phyloP scores from a whole-genome alignment of 2,888 invertebrate genomes.

The Odontocerum albicorne region DNA sequence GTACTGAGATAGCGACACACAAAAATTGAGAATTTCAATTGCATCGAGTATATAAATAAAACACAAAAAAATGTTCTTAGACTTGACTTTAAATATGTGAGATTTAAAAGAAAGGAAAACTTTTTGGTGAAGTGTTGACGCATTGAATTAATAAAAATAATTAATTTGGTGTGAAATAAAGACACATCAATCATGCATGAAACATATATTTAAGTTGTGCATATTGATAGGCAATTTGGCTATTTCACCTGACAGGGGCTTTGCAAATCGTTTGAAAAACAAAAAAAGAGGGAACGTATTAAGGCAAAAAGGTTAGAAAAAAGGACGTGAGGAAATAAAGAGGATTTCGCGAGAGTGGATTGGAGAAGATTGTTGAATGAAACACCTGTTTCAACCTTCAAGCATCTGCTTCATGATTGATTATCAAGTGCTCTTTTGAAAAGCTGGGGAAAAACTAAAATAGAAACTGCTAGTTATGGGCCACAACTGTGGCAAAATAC shows the following conservation, averaged over 20 bases:
- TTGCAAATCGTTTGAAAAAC: not conserved
- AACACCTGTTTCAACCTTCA: not conserved
- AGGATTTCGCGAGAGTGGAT: not conserved
- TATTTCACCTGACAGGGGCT: constrained; percentile 12
- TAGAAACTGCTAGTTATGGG: constrained; percentile 7
- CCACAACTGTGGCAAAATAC: constrained; percentile 20
- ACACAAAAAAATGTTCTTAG: too few relatives aligned
- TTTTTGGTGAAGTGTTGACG: too few relatives aligned
- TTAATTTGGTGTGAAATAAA: too few relatives aligned
- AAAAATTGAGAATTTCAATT: too few relatives aligned
- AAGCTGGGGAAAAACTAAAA: constrained; percentile 1
- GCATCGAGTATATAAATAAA: too few relatives aligned
- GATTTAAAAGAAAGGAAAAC: too few relatives aligned
- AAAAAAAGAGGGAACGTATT: constrained; percentile 12
- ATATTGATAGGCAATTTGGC: too few relatives aligned
- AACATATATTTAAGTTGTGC: too few relatives aligned
- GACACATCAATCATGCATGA: too few relatives aligned
- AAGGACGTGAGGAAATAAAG: constrained; percentile 2
- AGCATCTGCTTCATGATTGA: constrained; percentile 13
- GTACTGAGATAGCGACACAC: too few relatives aligned
- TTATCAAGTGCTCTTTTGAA: constrained; percentile 5
- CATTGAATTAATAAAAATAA: too few relatives aligned
- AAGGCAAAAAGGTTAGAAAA: constrained; percentile 1
- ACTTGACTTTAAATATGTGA: too few relatives aligned
- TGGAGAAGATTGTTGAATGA: not conserved